Evolutionary conservation across 1,140 invertebrate genomes (phyloP), one percentile per base, ranked within the genome.

Genomic region (Conus betulinus): DNA sequence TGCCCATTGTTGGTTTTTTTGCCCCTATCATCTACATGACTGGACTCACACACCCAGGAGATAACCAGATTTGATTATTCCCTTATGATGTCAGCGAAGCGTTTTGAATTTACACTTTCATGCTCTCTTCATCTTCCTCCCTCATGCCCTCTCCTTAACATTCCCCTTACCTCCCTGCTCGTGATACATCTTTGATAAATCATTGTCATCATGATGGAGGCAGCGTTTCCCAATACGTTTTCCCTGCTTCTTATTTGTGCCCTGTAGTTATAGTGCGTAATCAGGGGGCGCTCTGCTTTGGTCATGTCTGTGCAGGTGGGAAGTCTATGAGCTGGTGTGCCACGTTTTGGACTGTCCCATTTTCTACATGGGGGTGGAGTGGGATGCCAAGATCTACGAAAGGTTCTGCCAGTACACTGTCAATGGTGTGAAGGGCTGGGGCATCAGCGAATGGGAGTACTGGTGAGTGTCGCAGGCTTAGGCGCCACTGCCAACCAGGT

Each of bases 401-500:
- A 91, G 97, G 60, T 97, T 97, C 93, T 96, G 96, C 90, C 96
- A 94, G 86, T 97, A 96, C 92, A 92, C 94, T 10, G 96, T 97
- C 0, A 97, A 97, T 95, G 97, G 96, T 4, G 93, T 96, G 0
- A 95, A 95, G 25, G 97, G 97, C 0, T 96, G 96, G 92, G 97
- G 97, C 3, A 96, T 97, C 27, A 97, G 96, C 2, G 97, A 97
- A 95, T 97, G 97, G 96, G 96, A 97, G 92, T 97, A 97, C 94
- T 91, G 92, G 94, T 94, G 90, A 81, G 85, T 53, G 79, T 6
- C 1, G 57, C 57, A 60, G 8, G 8, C 57, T 60, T 60, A 39
- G 39, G 39, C 3, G 39, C 39, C 0, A 39, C 39, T 39, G 39
- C 39, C 39, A 39, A 3, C 39, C 39, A 39, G 39, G 39, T 39